A percentile compares a stretch with the other conserved stretches of the same genome.
Evolutionary conservation across 2,888 invertebrate genomes (phyloP).

Genomic region (Parnassius glacialis): DNA sequence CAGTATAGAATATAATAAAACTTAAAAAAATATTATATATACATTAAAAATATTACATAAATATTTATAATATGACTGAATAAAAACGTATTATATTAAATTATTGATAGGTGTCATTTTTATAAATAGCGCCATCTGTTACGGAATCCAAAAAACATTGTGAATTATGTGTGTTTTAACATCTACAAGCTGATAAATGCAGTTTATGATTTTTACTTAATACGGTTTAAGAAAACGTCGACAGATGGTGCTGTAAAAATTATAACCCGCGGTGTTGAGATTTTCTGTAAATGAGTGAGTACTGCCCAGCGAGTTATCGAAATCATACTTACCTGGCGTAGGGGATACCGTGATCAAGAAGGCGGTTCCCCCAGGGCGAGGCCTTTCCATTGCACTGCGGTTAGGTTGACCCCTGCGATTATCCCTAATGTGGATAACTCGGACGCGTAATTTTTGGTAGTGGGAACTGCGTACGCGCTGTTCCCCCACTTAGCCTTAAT

Average conservation of each 20-base stretch:
- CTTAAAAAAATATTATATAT: no score
- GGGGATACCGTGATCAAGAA: slow-evolving; percentile 20
- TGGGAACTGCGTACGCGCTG: slow-evolving; percentile 21
- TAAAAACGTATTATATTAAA: no score
- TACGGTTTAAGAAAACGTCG: neutral
- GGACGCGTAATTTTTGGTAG: slow-evolving; percentile 20
- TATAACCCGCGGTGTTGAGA: slow-evolving; percentile 6
- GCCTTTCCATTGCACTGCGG: slow-evolving; percentile 14
- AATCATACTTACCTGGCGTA: slow-evolving; percentile 22
- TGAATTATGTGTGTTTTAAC: no score
- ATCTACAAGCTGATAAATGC: no score
- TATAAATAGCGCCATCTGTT: neutral
- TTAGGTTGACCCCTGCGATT: slow-evolving; percentile 19
- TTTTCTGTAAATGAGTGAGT: neutral
- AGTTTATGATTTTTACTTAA: no score
- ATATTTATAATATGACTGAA: no score
- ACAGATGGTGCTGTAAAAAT: neutral
- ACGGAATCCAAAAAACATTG: no score
- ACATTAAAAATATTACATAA: no score
- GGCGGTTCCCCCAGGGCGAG: slow-evolving; percentile 24
- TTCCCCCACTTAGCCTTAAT: neutral
- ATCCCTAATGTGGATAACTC: slow-evolving; percentile 20
- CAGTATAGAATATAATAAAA: no score
- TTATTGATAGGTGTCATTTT: no score
- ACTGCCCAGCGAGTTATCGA: neutral